phyloP scores from a whole-genome alignment of 2,113 vertebrate species.

The Pipra filicauda region DNA sequence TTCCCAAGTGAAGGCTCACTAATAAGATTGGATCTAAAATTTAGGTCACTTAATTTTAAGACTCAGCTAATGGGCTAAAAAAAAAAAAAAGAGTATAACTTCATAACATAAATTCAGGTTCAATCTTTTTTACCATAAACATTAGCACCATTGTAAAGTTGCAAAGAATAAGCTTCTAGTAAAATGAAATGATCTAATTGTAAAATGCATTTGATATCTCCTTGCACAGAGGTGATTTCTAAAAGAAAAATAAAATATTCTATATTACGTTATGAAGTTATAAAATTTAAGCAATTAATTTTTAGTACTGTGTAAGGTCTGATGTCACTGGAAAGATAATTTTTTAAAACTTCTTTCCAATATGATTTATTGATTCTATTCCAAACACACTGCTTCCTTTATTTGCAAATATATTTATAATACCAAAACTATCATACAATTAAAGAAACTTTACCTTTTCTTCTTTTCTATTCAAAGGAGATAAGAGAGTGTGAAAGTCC shows the following conservation, averaged over 20 bases:
- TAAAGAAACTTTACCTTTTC: background rate
- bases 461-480: background rate
- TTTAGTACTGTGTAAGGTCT: conserved; percentile 23
- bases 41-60: conserved; percentile 58
- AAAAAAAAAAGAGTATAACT: conserved; percentile 30
- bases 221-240: background rate
- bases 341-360: background rate
- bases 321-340: conserved; percentile 9
- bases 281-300: conserved; percentile 28
- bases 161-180: conserved; percentile 33
- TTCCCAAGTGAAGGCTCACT: conserved; percentile 53
- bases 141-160: conserved; percentile 49
- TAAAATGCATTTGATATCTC: conserved; percentile 45
- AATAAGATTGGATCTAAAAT: conserved; percentile 57
- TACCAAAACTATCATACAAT: background rate
- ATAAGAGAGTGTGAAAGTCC: background rate
- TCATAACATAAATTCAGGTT: conserved; percentile 56
- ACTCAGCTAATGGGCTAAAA: conserved; percentile 41
- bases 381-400: background rate
- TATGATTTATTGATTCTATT: background rate
- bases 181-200: conserved; percentile 50
- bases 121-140: conserved; percentile 33
- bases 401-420: background rate
- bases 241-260: conserved; percentile 35
- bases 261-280: conserved; percentile 31